Base-by-base conservation (phyloP, 1,140 invertebrate species). In the Aricia agestis region DNA sequence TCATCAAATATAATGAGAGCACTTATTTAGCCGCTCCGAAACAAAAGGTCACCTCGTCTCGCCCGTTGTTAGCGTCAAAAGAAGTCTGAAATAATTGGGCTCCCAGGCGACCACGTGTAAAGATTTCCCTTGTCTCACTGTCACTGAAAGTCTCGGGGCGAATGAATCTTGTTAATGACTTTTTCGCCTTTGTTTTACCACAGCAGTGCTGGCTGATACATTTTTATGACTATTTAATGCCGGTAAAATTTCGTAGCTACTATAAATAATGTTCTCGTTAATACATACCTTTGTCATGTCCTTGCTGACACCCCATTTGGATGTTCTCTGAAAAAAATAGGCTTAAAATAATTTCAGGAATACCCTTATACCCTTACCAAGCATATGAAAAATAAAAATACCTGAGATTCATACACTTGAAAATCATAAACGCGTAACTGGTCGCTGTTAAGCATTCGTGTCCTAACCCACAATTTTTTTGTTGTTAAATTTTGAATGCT, bases 271-370 rank as follows among this genome's bases (percentile, higher is more conserved):
- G 25, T 25, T 25, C 25, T 25, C 25, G 25, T 25, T 25, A 36
- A 36, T 17, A 73, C 72, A 72, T 78, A 89, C 87, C 80, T 83
- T 85, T 42, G 72, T 70, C 1, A 85, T 76, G 45, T 90, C 87
- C 11, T 73, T 74, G 74, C 86, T 90, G 2, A 90, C 86, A 25
- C 74, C 74, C 87, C 87, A 90, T 59, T 77, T 74, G 1, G 42
- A 69, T 10, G 84, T 89, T 74, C 86, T 82, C 87, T 90, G 67
- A 0, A 52, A 57, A 57, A 45, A 52, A n/a, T n/a, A 52, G 25
- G 13, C 13, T 13, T 52, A 52, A 13, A 52, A 9, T 13, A 52
- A 36, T 36, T 52, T 9, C 45, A 52, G 13, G 41, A 42, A 11
- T 42, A 1, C 1, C 13, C 45, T 52, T 15, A 13, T 52, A 52